Evolutionary conservation across 2,888 invertebrate species (phyloP), one percentile per base, ranked within the genome.

Genomic region (Eilema griseolum): DNA sequence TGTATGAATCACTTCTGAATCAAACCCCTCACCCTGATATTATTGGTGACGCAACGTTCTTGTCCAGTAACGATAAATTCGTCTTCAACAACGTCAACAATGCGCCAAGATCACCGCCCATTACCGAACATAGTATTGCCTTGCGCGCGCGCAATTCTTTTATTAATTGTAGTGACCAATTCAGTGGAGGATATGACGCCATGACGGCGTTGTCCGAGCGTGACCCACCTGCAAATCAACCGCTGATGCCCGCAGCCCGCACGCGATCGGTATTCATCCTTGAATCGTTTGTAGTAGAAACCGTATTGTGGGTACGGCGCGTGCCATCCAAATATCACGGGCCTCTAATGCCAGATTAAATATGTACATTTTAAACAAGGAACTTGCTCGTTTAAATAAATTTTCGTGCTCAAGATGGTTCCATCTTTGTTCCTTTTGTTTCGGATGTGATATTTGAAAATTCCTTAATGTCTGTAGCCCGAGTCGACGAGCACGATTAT

Each of bases 131-230:
- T 91, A 93, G 94, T 74, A 81, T 85, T 87, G 87, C 86, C 85
- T 89, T 89, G 90, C 86, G 87, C 88, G 86, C 86, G 90, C 93
- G 90, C 93, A 90, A 89, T 91, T 90, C 90, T 94, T 94, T 95
- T 94, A 95, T 94, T 95, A 94, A 95, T 94, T 93, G 90, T 87
- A 84, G 88, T 91, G 88, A 85, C 94, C 93, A 94, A 94, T 93
- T 92, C 88, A 86, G 90, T 85, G 76, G 90, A 94, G 95, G 95
- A 95, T 95, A 93, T 95, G 95, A 95, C 93, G 94, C 90, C 93
- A 93, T 90, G 88, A 85, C 86, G 90, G 86, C 89, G 87, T 87
- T 88, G 89, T 79, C 80, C 81, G 92, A 85, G 90, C 95, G 95
- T 95, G 95, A 93, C 85, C 90, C 87, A 90, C 91, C 92, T 95